Base-by-base conservation (phyloP, 2,888 invertebrate genomes). In the Drosophila diplacantha region DNA sequence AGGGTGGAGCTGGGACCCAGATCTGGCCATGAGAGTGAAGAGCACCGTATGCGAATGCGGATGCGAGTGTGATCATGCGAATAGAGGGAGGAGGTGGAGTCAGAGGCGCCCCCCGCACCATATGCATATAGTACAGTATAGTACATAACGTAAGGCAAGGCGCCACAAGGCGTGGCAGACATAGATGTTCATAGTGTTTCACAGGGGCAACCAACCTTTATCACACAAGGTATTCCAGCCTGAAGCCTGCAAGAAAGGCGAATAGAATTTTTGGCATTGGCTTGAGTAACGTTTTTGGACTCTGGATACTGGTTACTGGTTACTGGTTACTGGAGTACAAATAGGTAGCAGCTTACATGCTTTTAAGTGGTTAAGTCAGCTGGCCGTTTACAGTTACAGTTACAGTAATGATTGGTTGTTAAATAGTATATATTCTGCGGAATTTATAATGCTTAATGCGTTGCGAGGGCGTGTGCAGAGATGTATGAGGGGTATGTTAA, bases 201-300 rank as follows among this genome's bases (percentile, higher is more conserved):
- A 60, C 49, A 44, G 50, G 53, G 63, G 69, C 55, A 80, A 86
- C 86, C 81, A 85, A 86, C 85, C 85, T 86, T 85, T 83, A 86
- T 86, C 86, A 86, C 85, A 86, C 86, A 78, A 86, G 86, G 77
- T 86, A 86, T 79, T 86, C 85, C 85, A 86, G 86, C 77, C 84
- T 85, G 83, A 83, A 85, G 83, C 85, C 85, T 86, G 85, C 68
- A 86, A 86, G 72, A 76, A 80, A 84, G 76, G 71, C 75, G 74
- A 74, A 75, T 75, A 74, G 65, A 84, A 79, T 78, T 63, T 81
- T 63, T 81, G 74, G 83, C 83, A 53, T 74, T 78, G 69, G 59
- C 78, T 81, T 74, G 72, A 72, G 58, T 70, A 70, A 70, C 49
- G 50, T 58, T 79, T 67, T 57, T 65, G 44, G 44, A 46, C 18